Conservation (phyloP, 2,888 invertebrate genomes). For the Tachystola acroxantha region DNA sequence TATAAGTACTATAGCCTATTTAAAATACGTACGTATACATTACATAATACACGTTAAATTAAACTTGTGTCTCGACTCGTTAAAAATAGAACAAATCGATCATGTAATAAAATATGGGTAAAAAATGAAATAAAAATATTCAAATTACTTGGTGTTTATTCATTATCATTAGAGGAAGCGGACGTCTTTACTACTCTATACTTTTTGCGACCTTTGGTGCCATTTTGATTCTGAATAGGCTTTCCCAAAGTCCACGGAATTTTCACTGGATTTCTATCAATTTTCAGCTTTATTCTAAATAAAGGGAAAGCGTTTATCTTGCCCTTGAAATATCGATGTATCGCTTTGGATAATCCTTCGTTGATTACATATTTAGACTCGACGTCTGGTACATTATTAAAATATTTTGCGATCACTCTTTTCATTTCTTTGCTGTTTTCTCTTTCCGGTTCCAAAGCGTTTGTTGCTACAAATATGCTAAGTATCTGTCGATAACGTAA, state of each 20-base stretch:
- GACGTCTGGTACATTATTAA: slow-evolving; percentile 45
- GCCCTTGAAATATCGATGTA: slow-evolving; percentile 44
- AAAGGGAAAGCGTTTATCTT: slow-evolving; percentile 53
- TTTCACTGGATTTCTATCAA: slow-evolving; percentile 54
- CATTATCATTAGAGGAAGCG: background rate
- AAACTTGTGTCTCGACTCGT: too few species aligned
- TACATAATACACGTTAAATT: too few species aligned
- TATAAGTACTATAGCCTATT: too few species aligned
- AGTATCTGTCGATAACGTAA: slow-evolving; percentile 19
- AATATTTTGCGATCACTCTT: slow-evolving; percentile 36
- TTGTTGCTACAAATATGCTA: slow-evolving; percentile 17
- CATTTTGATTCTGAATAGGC: slow-evolving; percentile 4
- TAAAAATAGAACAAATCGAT: too few species aligned
- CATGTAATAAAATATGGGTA: too few species aligned
- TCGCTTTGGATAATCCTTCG: slow-evolving; percentile 41
- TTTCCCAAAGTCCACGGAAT: slow-evolving; percentile 54
- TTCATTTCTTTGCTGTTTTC: slow-evolving; percentile 31
- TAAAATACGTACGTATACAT: too few species aligned
- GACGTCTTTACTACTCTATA: background rate
- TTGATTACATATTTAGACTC: slow-evolving; percentile 48
- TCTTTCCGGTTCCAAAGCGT: slow-evolving; percentile 25
- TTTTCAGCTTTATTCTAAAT: slow-evolving; percentile 51
- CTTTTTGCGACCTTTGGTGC: background rate
- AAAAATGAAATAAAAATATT: background rate
- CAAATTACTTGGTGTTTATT: background rate